These are phyloP conservation scores for Eulacestoma nigropectus DNA, from an alignment of 2,113 vertebrate species.

Conservation along the genomic window DNA sequence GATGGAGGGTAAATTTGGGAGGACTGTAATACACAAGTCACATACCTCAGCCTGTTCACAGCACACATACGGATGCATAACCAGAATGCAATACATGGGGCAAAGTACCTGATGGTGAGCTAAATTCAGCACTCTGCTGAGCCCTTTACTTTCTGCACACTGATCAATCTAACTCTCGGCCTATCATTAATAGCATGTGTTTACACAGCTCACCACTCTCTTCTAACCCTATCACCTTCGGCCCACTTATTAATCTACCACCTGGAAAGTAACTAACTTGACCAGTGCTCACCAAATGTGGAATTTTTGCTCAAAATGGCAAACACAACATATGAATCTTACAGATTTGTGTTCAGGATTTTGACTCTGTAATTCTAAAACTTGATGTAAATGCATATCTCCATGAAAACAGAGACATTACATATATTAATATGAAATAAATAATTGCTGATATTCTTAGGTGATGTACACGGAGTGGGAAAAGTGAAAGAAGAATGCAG, in stretches of 20 bases:
- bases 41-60: background rate
- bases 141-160: background rate
- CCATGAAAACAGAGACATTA: background rate
- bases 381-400: background rate
- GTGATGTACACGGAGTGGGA: background rate
- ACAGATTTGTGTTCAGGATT: background rate
- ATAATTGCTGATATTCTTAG: conserved; percentile 24
- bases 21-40: background rate
- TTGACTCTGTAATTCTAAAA: background rate
- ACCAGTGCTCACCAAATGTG: background rate
- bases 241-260: background rate
- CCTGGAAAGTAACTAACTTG: background rate
- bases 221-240: background rate
- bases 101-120: background rate
- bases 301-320: background rate
- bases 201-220: background rate
- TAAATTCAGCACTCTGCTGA: background rate
- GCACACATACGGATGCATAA: background rate
- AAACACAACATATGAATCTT: background rate
- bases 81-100: background rate
- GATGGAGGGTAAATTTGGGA: background rate
- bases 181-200: background rate
- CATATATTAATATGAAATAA: background rate
- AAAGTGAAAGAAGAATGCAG: conserved; percentile 29
- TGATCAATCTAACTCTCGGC: background rate